A percentile compares a stretch with the other conserved stretches of the same genome.
Evolutionary conservation across 1,140 invertebrate genomes (phyloP).

Genomic region (Bacillus rossius): DNA sequence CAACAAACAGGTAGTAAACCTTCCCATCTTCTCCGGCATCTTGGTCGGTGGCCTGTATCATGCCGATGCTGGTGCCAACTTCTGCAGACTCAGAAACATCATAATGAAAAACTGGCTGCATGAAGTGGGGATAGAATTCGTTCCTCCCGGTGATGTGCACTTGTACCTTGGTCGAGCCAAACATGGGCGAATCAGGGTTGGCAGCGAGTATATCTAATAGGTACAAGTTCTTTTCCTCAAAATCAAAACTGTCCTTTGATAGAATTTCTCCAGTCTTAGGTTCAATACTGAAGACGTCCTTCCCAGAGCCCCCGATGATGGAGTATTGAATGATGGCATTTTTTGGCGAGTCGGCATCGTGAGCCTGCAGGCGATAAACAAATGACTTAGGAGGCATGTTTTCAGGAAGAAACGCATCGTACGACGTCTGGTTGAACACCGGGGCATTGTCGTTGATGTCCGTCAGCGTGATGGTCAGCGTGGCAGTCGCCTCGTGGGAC

Average conservation of each 20-base stretch:
- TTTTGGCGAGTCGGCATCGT: constrained; percentile 85
- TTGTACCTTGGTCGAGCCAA: constrained; percentile 61
- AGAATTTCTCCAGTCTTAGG: constrained; percentile 67
- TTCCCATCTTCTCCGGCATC: constrained; percentile 89
- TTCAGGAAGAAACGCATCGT: constrained; percentile 76
- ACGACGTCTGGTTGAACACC: constrained; percentile 67
- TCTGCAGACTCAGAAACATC: constrained; percentile 89
- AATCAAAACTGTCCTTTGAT: constrained; percentile 79
- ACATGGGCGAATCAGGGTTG: constrained; percentile 82
- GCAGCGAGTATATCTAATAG: constrained; percentile 74
- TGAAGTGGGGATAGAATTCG: constrained; percentile 88
- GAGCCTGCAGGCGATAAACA: constrained; percentile 71
- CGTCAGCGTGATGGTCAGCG: constrained; percentile 77
- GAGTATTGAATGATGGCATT: constrained; percentile 86
- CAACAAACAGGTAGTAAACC: constrained; percentile 88
- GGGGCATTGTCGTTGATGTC: constrained; percentile 91
- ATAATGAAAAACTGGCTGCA: constrained; percentile 88
- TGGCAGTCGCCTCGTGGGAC: constrained; percentile 63
- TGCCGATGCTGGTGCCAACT: constrained; percentile 79
- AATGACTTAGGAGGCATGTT: constrained; percentile 69
- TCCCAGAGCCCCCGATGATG: constrained; percentile 70
- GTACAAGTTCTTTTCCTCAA: constrained; percentile 76
- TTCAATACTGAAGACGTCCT: constrained; percentile 73
- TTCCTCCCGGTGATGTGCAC: constrained; percentile 86
- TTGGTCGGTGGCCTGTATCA: constrained; percentile 84